phyloP scores from a whole-genome alignment of 2,797 vertebrate genomes.

The Alosa sapidissima region DNA sequence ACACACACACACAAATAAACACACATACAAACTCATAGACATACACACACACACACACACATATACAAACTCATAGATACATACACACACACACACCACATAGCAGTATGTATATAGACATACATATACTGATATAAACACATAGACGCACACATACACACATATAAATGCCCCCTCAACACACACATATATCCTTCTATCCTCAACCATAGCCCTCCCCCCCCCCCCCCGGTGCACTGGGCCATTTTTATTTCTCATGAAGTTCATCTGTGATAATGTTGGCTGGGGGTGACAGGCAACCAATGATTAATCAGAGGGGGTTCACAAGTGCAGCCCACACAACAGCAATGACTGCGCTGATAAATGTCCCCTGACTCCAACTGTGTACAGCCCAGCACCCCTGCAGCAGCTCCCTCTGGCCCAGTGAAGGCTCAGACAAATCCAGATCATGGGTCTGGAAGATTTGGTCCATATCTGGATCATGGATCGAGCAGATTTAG shows the following conservation, averaged over 20 bases:
- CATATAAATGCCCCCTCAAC: too few relatives aligned
- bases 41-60: not conserved
- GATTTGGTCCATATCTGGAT: too few relatives aligned
- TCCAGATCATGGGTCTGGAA: too few relatives aligned
- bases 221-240: not conserved
- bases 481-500: too few relatives aligned
- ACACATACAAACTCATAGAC: not conserved
- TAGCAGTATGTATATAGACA: not conserved
- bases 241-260: not conserved
- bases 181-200: too few relatives aligned
- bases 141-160: slow-evolving; percentile 31
- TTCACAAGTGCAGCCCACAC: not conserved
- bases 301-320: not conserved
- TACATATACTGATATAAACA: not conserved
- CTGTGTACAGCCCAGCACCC: not conserved
- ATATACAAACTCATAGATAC: not conserved
- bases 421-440: not conserved
- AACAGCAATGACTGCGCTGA: not conserved
- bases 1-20: not conserved
- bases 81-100: not conserved
- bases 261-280: not conserved
- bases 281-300: not conserved
- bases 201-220: too few relatives aligned
- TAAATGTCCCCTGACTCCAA: not conserved
- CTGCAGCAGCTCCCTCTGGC: not conserved